These are phyloP conservation scores for Temnothorax rugatulus DNA, from an alignment of 2,888 invertebrate species.

Conservation along the genomic window DNA sequence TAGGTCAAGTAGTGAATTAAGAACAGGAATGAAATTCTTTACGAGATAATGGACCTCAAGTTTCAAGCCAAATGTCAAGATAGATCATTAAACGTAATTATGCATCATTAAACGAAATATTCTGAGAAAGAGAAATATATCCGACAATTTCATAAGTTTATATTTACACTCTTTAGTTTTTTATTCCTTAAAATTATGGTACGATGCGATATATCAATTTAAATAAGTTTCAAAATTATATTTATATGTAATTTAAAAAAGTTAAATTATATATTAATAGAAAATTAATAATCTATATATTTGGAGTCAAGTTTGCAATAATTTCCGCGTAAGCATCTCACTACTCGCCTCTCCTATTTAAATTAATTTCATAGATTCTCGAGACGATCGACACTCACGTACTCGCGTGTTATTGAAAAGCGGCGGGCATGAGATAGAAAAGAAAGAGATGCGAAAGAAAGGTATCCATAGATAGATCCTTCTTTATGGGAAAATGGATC, in stretches of 20 bases:
- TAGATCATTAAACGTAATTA: constrained; percentile 5
- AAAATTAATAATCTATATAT: neutral
- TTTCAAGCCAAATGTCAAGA: constrained; percentile 3
- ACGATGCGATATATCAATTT: neutral
- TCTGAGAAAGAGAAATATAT: constrained; percentile 31
- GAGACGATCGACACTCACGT: constrained; percentile 12
- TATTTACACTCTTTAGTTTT: neutral
- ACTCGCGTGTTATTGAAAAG: constrained; percentile 55
- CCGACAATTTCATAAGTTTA: neutral
- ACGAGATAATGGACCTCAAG: neutral
- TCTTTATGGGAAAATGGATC: constrained; percentile 72
- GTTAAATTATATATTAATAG: neutral
- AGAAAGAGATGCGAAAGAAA: constrained; percentile 60
- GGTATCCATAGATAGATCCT: constrained; percentile 65
- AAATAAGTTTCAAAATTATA: neutral
- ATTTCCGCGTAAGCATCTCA: constrained; percentile 7
- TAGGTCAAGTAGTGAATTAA: neutral
- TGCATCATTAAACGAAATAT: neutral
- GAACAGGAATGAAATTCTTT: neutral
- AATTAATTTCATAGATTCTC: constrained; percentile 35
- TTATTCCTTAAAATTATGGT: neutral
- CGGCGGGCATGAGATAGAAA: constrained; percentile 40
- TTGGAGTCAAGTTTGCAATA: constrained; percentile 10
- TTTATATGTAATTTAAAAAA: neutral
- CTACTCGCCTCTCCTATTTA: constrained; percentile 22